phyloP scores from a whole-genome alignment of 2,113 vertebrate genomes.

The Python bivittatus region DNA sequence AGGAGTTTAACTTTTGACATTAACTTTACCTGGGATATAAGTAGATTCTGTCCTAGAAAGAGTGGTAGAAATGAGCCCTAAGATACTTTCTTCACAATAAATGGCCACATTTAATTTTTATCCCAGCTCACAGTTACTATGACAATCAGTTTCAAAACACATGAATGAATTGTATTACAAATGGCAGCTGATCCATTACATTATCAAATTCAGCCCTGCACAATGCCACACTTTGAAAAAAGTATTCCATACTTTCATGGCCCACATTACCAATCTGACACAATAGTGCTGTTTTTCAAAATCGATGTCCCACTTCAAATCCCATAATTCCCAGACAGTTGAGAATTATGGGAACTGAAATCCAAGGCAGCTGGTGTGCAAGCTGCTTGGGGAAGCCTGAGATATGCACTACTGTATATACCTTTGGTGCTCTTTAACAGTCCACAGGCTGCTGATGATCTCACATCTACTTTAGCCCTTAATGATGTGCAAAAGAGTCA shows the following conservation, averaged over 20 bases:
- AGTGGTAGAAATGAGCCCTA: no score
- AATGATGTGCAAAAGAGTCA: not conserved
- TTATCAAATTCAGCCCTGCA: not conserved
- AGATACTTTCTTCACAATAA: not conserved
- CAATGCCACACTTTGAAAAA: not conserved
- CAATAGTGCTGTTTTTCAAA: not conserved
- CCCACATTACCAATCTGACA: not conserved
- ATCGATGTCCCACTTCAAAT: not conserved
- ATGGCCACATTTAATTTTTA: not conserved
- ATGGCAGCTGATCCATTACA: not conserved
- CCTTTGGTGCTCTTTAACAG: not conserved
- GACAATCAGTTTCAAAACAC: not conserved
- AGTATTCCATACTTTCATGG: not conserved
- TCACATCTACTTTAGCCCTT: not conserved
- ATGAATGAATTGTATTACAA: not conserved
- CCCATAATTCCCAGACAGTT: not conserved
- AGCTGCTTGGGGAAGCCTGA: no score
- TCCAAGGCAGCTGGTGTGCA: not conserved
- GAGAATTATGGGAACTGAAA: not conserved
- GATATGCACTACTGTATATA: not conserved
- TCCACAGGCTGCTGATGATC: not conserved
- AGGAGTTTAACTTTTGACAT: not conserved
- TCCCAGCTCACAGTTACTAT: not conserved
- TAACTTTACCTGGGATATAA: not conserved
- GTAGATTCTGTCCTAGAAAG: not conserved